Base-by-base conservation (phyloP, 1,140 invertebrate species). In the Lanistes nyassanus region DNA sequence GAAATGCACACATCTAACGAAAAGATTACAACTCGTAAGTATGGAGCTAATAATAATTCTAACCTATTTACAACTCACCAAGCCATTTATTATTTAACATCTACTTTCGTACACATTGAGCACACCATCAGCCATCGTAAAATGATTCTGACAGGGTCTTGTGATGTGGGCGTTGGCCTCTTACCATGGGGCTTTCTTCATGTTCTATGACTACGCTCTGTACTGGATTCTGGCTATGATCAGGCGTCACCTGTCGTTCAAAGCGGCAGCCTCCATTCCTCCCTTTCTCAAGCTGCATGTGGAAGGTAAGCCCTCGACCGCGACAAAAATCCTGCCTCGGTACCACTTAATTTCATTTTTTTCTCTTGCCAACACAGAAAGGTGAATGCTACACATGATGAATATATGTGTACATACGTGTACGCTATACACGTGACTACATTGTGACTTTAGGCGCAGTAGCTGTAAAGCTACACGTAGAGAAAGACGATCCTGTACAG, bases 181-280 rank as follows among this genome's bases (percentile, higher is more conserved):
- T 0, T 89, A 94, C 58, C 94, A 95, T 85, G 87, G 94, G 0
- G 82, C 90, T 6, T 92, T 93, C 51, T 93, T 94, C 78, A 92
- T 95, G 80, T 83, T 92, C 21, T 91, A 92, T 5, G 95, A 96
- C 87, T 94, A 94, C 83, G 91, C 92, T 62, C 87, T 96, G 0
- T 95, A 92, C 83, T 94, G 93, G 92, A 89, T 95, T 21, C 84
- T 96, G 36, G 88, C 90, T 72, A 90, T 92, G 1, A 93, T 95
- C 64, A 90, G 91, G 11, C 90, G 91, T 76, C 91, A 95, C 85
- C 93, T 93, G n/a, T 86, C 91, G 64, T 64, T 89, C 13, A 89
- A 92, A 75, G 90, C 90, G 1, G 69, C 80, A 34, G 55, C 80
- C n/a, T 53, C 64, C 73, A 76, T 85, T 26, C 85, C 85, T 0